A percentile compares a stretch with the other conserved stretches of the same genome.
Evolutionary conservation across 2,888 invertebrate species (phyloP).

Genomic region (Tenthredo livida): DNA sequence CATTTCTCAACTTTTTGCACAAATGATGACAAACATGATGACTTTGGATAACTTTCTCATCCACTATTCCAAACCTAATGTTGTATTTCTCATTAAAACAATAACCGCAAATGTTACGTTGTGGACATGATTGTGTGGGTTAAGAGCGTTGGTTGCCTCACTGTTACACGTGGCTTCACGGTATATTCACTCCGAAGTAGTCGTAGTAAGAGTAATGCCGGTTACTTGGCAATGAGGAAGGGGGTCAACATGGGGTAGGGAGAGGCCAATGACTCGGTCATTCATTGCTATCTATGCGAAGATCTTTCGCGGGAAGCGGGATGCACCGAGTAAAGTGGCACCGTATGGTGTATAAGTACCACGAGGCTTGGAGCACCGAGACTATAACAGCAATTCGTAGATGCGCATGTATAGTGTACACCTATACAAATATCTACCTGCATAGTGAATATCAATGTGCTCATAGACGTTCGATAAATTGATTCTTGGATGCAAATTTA

Average conservation of each 20-base stretch:
- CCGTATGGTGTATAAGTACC: neutral
- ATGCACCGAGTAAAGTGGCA: conserved; percentile 43
- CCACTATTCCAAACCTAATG: neutral
- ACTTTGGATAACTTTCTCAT: neutral
- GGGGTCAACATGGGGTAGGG: conserved; percentile 24
- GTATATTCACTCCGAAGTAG: conserved; percentile 15
- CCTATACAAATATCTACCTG: neutral
- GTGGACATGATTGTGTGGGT: neutral
- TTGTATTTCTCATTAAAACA: neutral
- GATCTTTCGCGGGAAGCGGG: conserved; percentile 62
- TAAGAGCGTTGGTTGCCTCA: neutral
- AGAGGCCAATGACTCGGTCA: conserved; percentile 66
- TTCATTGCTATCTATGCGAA: conserved; percentile 70
- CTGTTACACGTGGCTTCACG: neutral
- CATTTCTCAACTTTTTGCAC: neutral
- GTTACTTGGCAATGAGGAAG: conserved; percentile 44
- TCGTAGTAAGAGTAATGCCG: conserved; percentile 34
- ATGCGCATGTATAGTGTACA: neutral
- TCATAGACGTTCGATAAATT: conserved; percentile 34
- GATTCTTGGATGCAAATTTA: conserved; percentile 23
- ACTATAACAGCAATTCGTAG: neutral
- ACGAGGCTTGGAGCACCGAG: neutral
- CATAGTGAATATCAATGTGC: conserved; percentile 20
- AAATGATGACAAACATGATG: too few relatives aligned
- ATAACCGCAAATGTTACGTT: neutral